Evolutionary conservation across 2,113 vertebrate species (phyloP).

Genomic region (Lampris megalopsis): DNA sequence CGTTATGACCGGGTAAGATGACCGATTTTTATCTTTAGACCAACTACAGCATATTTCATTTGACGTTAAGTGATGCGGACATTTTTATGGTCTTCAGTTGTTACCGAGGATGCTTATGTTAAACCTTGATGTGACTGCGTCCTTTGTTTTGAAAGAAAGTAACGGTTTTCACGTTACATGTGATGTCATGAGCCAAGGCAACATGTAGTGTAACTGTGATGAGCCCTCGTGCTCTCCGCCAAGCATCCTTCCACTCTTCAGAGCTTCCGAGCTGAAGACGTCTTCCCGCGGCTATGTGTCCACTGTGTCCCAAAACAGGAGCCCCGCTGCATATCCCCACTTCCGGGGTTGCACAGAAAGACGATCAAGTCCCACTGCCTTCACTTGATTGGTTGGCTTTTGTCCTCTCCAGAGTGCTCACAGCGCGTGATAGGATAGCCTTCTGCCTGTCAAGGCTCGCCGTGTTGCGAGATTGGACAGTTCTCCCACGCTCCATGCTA

Average conservation of each 20-base stretch:
- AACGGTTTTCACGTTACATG: background rate
- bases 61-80: background rate
- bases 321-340: background rate
- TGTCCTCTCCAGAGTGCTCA: conserved; percentile 76
- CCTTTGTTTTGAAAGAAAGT: conserved; percentile 5
- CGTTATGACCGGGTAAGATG: background rate
- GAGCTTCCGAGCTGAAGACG: conserved; percentile 12
- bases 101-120: conserved; percentile 46
- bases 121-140: conserved; percentile 30
- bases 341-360: background rate
- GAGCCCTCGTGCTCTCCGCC: conserved; percentile 7
- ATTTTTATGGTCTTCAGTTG: background rate
- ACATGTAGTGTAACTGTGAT: conserved; percentile 24
- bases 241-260: conserved; percentile 18
- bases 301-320: background rate
- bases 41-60: background rate
- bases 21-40: background rate
- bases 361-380: conserved; percentile 57
- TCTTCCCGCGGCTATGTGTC: conserved; percentile 68
- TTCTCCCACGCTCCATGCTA: conserved; percentile 11
- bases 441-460: conserved; percentile 78
- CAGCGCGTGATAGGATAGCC: conserved; percentile 58
- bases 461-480: conserved; percentile 67
- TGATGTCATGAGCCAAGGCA: conserved; percentile 43
- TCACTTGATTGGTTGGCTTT: conserved; percentile 65